Evolutionary conservation across 2,113 vertebrate species (phyloP), one percentile per base, ranked within the genome.

Genomic region (Oryzias curvinotus): DNA sequence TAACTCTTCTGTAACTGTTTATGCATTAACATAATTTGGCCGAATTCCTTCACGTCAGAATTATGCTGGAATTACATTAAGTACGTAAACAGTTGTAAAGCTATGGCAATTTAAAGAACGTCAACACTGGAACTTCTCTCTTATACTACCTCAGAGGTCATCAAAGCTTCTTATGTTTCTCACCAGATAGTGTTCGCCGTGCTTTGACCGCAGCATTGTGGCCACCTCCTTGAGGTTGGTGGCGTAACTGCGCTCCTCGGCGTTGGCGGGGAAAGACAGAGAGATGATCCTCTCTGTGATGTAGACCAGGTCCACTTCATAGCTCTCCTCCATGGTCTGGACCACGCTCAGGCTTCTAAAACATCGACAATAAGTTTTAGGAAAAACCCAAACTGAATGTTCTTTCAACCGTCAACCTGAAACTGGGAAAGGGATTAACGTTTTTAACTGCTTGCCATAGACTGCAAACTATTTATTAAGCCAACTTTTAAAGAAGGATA

Each of bases 201-300:
- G 96, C 84, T 98, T 98, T 77, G 95, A 98, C 62, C 91, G 93
- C 73, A 98, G 93, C 96, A 98, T 98, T 57, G 94, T 93, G 7
- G 95, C 95, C 90, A 98, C 96, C 84, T 98, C 94, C 0, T 92
- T 93, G 61, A 98, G 92, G 89, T 97, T 93, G 84, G 81, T 83
- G 71, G 84, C 86, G 87, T 96, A 98, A 85, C 82, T 94, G 77
- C 91, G 93, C 77, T 97, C 96, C 2, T 96, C 95, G 0, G 93
- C 91, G 0, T 52, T 46, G 5, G 88, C 90, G 57, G 95, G 91
- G 82, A 96, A 98, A 52, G 94, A 96, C 65, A 98, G 91, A 0
- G 96, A 96, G 13, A 98, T 97, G 88, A 98, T 93, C 85, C 94
- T 88, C 83, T 95, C 94, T 0, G 94, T 95, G 91, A 95, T 92